phyloP scores from a whole-genome alignment of 1,140 invertebrate genomes.

The Bombus soroeensis region DNA sequence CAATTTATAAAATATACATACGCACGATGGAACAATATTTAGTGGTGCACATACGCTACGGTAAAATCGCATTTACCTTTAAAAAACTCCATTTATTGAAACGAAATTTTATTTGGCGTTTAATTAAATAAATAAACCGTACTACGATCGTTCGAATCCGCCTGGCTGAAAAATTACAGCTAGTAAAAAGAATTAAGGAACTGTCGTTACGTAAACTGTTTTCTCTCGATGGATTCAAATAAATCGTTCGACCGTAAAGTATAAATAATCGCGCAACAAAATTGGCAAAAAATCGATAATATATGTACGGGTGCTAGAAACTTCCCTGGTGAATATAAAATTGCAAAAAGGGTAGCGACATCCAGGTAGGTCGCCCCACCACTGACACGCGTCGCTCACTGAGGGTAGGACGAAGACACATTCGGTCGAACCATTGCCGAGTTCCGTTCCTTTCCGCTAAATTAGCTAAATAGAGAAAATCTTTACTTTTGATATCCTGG shows the following conservation, averaged over 20 bases:
- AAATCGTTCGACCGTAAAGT: background rate
- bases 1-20: no score
- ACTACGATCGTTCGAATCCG: background rate
- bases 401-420: background rate
- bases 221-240: background rate
- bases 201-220: background rate
- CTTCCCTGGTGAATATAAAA: background rate
- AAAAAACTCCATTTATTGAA: no score
- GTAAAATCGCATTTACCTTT: background rate
- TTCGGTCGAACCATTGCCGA: background rate
- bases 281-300: background rate
- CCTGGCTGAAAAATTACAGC: background rate
- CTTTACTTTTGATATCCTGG: no score
- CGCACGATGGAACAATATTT: background rate
- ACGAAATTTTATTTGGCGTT: background rate
- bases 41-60: background rate
- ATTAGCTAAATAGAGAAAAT: background rate
- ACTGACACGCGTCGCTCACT: background rate
- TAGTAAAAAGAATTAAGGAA: background rate
- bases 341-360: background rate
- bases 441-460: background rate
- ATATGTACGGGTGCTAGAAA: no score
- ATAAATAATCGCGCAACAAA: background rate
- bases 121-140: background rate
- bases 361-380: background rate